These are phyloP conservation scores for Drosophila kambysellisi DNA, from an alignment of 2,888 invertebrate genomes.

Conservation along the genomic window DNA sequence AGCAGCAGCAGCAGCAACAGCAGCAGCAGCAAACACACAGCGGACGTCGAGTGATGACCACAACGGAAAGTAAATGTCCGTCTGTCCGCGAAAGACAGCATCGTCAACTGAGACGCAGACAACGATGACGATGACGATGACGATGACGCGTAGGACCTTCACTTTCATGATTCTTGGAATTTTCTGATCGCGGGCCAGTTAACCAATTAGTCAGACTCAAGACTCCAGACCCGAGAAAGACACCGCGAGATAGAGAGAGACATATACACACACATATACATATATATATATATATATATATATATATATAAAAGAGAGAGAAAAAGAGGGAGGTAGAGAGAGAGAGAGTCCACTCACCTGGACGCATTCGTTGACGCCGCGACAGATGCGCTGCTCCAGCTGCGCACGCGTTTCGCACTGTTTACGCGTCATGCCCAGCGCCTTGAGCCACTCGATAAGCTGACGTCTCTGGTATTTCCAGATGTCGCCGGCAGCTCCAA, in stretches of 20 bases:
- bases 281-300: no score
- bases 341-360: slow-evolving; percentile 75
- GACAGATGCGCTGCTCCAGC: slow-evolving; percentile 89
- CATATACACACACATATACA: no score
- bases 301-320: background rate
- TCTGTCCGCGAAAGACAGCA: slow-evolving; percentile 17
- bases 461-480: slow-evolving; percentile 94
- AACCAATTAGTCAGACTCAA: slow-evolving; percentile 44
- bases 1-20: slow-evolving; percentile 17
- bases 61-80: slow-evolving; percentile 69
- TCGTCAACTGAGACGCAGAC: slow-evolving; percentile 12
- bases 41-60: slow-evolving; percentile 59
- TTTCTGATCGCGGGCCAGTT: slow-evolving; percentile 41
- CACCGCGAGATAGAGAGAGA: background rate
- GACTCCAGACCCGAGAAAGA: slow-evolving; percentile 14
- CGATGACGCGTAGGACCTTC: slow-evolving; percentile 66
- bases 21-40: slow-evolving; percentile 12
- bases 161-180: slow-evolving; percentile 70
- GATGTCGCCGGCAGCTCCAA: slow-evolving; percentile 92
- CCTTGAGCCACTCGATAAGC: slow-evolving; percentile 89
- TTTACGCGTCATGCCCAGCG: slow-evolving; percentile 89
- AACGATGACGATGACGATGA: slow-evolving; percentile 5
- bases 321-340: background rate
- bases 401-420: slow-evolving; percentile 87
- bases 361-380: slow-evolving; percentile 88